phyloP scores from a whole-genome alignment of 2,888 invertebrate species.

The Euplagia quadripunctaria region DNA sequence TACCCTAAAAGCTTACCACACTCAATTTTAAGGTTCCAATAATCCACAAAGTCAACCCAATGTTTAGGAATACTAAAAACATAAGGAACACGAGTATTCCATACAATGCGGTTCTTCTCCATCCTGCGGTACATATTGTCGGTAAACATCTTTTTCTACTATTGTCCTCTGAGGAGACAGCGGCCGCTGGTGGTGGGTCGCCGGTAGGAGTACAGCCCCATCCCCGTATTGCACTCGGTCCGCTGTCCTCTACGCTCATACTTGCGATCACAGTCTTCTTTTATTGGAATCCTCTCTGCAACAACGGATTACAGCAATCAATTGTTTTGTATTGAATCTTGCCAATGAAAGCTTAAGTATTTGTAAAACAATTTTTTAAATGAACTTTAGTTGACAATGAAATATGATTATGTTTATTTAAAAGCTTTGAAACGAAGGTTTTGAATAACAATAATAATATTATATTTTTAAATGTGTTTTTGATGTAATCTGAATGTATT shows the following conservation, averaged over 20 bases:
- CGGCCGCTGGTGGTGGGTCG: constrained; percentile 67
- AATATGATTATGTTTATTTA: background rate
- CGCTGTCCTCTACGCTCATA: constrained; percentile 69
- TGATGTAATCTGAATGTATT: too few species aligned
- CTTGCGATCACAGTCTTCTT: constrained; percentile 17
- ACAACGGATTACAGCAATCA: constrained; percentile 62
- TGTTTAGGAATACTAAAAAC: constrained; percentile 95
- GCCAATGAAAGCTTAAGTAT: background rate
- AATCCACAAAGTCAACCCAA: constrained; percentile 98
- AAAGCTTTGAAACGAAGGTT: background rate
- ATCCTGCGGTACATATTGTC: constrained; percentile 87
- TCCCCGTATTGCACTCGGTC: constrained; percentile 68
- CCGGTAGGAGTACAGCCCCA: constrained; percentile 83
- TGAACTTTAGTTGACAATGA: too few species aligned
- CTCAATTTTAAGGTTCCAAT: constrained; percentile 97
- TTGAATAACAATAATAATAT: too few species aligned
- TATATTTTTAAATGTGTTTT: too few species aligned
- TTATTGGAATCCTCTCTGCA: constrained; percentile 55
- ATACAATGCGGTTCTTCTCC: constrained; percentile 97
- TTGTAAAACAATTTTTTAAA: background rate
- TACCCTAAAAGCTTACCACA: constrained; percentile 89
- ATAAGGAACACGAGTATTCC: constrained; percentile 94
- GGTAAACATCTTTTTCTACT: constrained; percentile 65
- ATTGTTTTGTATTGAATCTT: constrained; percentile 7
- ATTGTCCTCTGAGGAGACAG: constrained; percentile 51